Evolutionary conservation across 2,113 vertebrate genomes (phyloP).

Genomic region (Mastomys coucha): DNA sequence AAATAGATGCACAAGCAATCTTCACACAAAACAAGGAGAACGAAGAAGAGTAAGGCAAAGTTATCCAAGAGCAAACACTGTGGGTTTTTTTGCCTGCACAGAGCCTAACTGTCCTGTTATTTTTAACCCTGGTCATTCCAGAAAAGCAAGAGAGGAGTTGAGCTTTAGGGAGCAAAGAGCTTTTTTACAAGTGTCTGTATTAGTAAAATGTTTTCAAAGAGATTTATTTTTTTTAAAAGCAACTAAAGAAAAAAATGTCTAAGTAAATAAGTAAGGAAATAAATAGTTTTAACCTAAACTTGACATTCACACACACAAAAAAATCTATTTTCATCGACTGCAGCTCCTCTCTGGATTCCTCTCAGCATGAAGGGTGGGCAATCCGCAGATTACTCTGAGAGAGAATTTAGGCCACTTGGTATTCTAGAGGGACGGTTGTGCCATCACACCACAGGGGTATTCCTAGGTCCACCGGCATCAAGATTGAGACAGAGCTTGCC

Average conservation of each 20-base stretch:
- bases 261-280: not conserved
- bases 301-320: not conserved
- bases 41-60: not conserved
- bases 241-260: not conserved
- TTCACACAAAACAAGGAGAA: not conserved
- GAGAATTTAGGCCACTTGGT: not conserved
- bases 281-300: not conserved
- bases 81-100: not conserved
- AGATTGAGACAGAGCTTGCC: not conserved
- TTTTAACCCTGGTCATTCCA: not conserved
- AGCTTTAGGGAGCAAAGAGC: not conserved
- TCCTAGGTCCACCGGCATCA: not conserved
- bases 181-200: not conserved
- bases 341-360: not conserved
- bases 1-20: not conserved
- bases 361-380: no score
- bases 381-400: not conserved
- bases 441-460: not conserved
- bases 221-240: not conserved
- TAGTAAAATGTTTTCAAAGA: not conserved
- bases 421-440: not conserved
- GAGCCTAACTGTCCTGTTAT: not conserved
- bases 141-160: not conserved
- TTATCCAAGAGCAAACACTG: not conserved
- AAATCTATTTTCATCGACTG: not conserved